Percentiles rank a stretch among this genome's conserved stretches.
These are phyloP conservation scores for Sebastes dallii DNA, from an alignment of 2,797 vertebrate species.

Conservation along the genomic window DNA sequence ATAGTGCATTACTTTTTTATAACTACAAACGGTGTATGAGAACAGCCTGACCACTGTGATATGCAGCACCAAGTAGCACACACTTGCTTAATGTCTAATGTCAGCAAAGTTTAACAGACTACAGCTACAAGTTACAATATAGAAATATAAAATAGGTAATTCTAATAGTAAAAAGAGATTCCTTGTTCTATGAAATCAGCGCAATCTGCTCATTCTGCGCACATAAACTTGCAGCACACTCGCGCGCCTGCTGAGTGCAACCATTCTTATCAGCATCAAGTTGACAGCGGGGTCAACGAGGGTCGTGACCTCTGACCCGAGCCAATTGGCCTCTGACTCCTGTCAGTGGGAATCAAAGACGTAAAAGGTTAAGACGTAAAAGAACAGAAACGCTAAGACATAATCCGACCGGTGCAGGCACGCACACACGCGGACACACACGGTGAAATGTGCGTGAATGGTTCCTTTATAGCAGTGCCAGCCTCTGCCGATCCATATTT, in stretches of 20 bases:
- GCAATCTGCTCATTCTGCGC: neutral
- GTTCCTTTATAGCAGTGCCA: constrained; percentile 37
- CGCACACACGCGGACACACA: constrained; percentile 3
- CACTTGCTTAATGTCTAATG: neutral
- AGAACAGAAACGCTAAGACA: constrained; percentile 50
- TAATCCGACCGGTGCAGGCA: constrained; percentile 55
- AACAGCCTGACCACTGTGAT: too few relatives aligned
- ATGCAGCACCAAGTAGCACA: neutral
- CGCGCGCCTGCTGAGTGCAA: constrained; percentile 37
- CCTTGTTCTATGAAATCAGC: neutral
- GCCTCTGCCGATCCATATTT: constrained; percentile 12
- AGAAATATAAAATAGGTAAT: neutral
- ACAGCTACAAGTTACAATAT: neutral
- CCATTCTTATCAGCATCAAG: constrained; percentile 63
- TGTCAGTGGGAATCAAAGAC: constrained; percentile 74
- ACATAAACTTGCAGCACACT: constrained; percentile 10
- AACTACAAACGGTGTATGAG: too few relatives aligned
- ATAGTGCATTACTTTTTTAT: too few relatives aligned
- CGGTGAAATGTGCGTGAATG: constrained; percentile 31
- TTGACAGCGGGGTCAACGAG: constrained; percentile 74
- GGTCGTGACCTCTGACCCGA: constrained; percentile 66
- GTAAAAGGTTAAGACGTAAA: constrained; percentile 53
- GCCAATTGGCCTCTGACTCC: constrained; percentile 77
- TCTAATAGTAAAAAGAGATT: neutral
- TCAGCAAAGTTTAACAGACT: too few relatives aligned